Conservation (phyloP, 2,888 invertebrate species). For the Pachliopta kotzebuea region DNA sequence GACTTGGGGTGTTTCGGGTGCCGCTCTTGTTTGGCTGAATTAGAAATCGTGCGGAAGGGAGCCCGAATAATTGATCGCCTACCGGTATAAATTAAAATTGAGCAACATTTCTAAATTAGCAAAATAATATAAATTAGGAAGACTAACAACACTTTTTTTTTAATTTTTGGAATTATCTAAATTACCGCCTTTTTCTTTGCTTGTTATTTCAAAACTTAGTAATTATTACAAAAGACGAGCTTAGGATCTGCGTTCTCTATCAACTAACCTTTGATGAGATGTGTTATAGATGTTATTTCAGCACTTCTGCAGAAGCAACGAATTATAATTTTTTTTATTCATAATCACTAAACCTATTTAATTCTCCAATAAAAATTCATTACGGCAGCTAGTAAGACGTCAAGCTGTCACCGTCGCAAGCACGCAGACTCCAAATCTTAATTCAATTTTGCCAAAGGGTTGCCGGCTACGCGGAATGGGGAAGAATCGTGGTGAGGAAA, state of each 20-base stretch:
- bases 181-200: too few relatives aligned
- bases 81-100: not conserved
- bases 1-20: slow-evolving; percentile 25
- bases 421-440: slow-evolving; percentile 50
- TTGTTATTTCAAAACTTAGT: too few relatives aligned
- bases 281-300: too few relatives aligned
- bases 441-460: slow-evolving; percentile 75
- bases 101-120: too few relatives aligned
- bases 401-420: slow-evolving; percentile 13
- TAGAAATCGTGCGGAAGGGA: slow-evolving; percentile 7
- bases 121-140: too few relatives aligned
- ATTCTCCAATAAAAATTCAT: slow-evolving; percentile 10
- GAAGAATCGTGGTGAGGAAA: slow-evolving; percentile 40
- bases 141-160: too few relatives aligned
- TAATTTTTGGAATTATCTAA: too few relatives aligned
- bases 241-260: too few relatives aligned
- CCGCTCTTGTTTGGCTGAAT: slow-evolving; percentile 15
- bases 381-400: slow-evolving; percentile 19
- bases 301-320: too few relatives aligned
- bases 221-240: too few relatives aligned
- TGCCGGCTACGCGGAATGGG: slow-evolving; percentile 70
- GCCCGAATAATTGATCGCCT: slow-evolving; percentile 1
- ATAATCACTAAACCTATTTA: not conserved
- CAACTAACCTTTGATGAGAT: too few relatives aligned
- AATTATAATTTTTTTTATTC: not conserved